Evolutionary conservation across 2,113 vertebrate genomes (phyloP), one percentile per base, ranked within the genome.

Genomic region (Phalacrocorax carbo): DNA sequence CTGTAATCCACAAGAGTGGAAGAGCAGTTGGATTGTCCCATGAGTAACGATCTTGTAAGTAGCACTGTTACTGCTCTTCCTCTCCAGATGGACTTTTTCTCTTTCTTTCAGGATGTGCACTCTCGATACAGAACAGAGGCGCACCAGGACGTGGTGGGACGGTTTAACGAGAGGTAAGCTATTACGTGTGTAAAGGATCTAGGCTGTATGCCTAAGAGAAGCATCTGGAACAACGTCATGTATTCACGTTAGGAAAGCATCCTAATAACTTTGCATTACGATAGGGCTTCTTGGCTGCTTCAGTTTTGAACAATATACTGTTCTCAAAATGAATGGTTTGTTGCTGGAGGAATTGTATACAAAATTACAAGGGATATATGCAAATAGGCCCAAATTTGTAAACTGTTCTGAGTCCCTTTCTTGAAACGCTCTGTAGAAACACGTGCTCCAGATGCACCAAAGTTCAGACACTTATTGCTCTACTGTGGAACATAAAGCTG

Each of bases 71-170:
- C 25, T 46, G 71, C 48, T 82, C 12, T 9, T 72, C 15, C 5
- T 49, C 51, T 76, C 42, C 27, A 36, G 54, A 13, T 1, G 65
- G 82, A 38, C 5, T 19, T 76, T 58, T 22, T 30, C 36, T 73
- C 51, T 51, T 15, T 13, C 14, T 78, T 44, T 30, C 92, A 99
- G 99, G 99, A 99, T 2, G 99, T 99, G 7, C 99, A 99, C 91
- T 98, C 99, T n/a, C 98, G 99, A 5, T 99, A 99, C 78, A 98
- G 99, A 77, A 99, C 99, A 0, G 99, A 99, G 96, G 99, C 99
- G 7, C 99, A 99, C 96, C 99, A 99, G 97, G 99, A 99, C 1
- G 99, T 99, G 82, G 98, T 99, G 34, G 99, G 99, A 88, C 97
- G 99, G 61, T 99, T 99, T 95, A 99, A 99, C 19, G 99, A 99